phyloP scores from a whole-genome alignment of 2,888 invertebrate genomes.

The Tiphia femorata region DNA sequence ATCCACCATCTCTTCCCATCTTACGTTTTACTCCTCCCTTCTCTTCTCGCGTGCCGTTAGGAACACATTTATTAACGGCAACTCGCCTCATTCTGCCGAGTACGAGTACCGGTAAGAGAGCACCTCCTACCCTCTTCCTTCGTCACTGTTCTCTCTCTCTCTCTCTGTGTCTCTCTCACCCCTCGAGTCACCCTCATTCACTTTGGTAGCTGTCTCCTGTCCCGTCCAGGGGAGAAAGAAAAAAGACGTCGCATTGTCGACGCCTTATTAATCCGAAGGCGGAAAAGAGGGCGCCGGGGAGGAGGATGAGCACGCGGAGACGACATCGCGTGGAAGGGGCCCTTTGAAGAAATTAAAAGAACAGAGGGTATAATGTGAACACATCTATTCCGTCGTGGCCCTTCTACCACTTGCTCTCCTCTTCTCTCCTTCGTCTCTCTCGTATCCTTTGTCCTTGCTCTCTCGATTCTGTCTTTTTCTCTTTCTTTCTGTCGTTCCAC shows the following conservation, averaged over 20 bases:
- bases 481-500: not conserved
- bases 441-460: not conserved
- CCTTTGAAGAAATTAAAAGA: constrained; percentile 69
- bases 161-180: constrained; percentile 43
- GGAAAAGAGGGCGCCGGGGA: constrained; percentile 13
- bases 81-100: constrained; percentile 44
- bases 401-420: not conserved
- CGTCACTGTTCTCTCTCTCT: constrained; percentile 28
- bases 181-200: constrained; percentile 54
- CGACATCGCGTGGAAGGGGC: constrained; percentile 40
- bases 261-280: constrained; percentile 67
- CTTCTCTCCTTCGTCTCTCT: not conserved
- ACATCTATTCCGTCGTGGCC: constrained; percentile 60
- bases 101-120: constrained; percentile 45
- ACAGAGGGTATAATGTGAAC: constrained; percentile 67
- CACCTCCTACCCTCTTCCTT: constrained; percentile 17
- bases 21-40: not conserved
- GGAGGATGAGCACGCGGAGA: constrained; percentile 8
- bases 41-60: constrained; percentile 37
- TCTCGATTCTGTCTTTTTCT: constrained; percentile 1
- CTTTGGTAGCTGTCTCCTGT: constrained; percentile 59
- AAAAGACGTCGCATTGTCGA: constrained; percentile 66
- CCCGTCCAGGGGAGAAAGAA: constrained; percentile 53
- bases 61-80: constrained; percentile 64
- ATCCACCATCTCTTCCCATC: constrained; percentile 14